Evolutionary conservation across 2,888 invertebrate species (phyloP).

Genomic region (Papilio elwesi): DNA sequence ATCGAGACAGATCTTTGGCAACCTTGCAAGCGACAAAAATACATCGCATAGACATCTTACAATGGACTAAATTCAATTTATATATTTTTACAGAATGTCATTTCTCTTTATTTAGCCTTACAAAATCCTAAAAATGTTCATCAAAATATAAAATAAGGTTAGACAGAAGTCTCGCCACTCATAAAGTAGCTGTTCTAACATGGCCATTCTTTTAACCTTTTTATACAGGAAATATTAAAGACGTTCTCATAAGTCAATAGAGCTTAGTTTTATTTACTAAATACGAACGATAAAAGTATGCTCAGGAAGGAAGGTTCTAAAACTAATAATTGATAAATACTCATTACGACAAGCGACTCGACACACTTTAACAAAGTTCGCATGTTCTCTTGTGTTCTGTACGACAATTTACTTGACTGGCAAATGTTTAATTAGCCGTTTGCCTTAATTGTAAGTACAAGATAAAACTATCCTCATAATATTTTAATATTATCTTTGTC

Average conservation of each 20-base stretch:
- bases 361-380: slow-evolving; percentile 5
- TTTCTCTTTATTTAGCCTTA: background rate
- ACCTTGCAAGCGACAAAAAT: slow-evolving; percentile 33
- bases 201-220: too few species aligned
- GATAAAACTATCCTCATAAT: too few species aligned
- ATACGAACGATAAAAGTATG: too few species aligned
- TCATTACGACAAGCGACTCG: background rate
- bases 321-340: too few species aligned
- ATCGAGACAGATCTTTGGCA: slow-evolving; percentile 34
- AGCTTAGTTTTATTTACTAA: too few species aligned
- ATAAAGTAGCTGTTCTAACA: too few species aligned
- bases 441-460: background rate
- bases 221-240: too few species aligned
- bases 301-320: too few species aligned
- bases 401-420: slow-evolving; percentile 3
- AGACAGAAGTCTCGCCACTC: too few species aligned
- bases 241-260: too few species aligned
- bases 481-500: too few species aligned
- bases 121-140: background rate
- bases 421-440: slow-evolving; percentile 9
- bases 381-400: slow-evolving; percentile 10
- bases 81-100: background rate
- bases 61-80: background rate
- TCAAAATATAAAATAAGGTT: too few species aligned
- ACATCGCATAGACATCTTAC: slow-evolving; percentile 18